These are phyloP conservation scores for Entelurus aequoreus DNA, from an alignment of 2,113 vertebrate genomes.

Conservation along the genomic window DNA sequence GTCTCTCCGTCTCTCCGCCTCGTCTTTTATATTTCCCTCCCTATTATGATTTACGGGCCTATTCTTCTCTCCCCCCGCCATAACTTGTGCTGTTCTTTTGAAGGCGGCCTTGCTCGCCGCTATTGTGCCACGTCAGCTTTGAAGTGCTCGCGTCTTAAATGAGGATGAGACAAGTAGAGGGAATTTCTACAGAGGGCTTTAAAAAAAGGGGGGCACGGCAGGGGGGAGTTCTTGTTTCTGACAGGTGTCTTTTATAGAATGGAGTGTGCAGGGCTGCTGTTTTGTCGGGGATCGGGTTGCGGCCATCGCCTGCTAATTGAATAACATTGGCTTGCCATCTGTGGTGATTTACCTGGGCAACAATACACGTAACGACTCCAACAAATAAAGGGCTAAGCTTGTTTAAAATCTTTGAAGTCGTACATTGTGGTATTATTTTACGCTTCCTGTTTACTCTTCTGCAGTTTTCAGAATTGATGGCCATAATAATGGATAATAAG, in stretches of 20 bases:
- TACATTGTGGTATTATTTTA: too few species aligned
- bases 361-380: slow-evolving; percentile 31
- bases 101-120: slow-evolving; percentile 50
- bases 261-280: slow-evolving; percentile 67
- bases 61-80: slow-evolving; percentile 52
- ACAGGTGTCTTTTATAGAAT: slow-evolving; percentile 72
- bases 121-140: slow-evolving; percentile 64
- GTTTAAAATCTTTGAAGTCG: not conserved
- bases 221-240: slow-evolving; percentile 64
- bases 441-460: not conserved
- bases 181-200: slow-evolving; percentile 60
- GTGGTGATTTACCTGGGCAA: slow-evolving; percentile 63
- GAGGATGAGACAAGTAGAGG: slow-evolving; percentile 65
- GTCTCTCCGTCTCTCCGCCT: slow-evolving; percentile 60
- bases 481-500: not conserved
- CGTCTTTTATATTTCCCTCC: slow-evolving; percentile 59
- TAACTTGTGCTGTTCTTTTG: slow-evolving; percentile 71
- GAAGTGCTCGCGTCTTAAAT: slow-evolving; percentile 70
- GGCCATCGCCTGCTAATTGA: slow-evolving; percentile 69
- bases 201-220: slow-evolving; percentile 30
- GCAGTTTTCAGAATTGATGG: not conserved
- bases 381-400: not conserved
- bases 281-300: slow-evolving; percentile 64
- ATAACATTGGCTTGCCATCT: slow-evolving; percentile 67
- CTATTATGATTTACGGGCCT: slow-evolving; percentile 64